These are phyloP conservation scores for Anthoscopus minutus DNA, from an alignment of 2,113 vertebrate species.

Conservation along the genomic window DNA sequence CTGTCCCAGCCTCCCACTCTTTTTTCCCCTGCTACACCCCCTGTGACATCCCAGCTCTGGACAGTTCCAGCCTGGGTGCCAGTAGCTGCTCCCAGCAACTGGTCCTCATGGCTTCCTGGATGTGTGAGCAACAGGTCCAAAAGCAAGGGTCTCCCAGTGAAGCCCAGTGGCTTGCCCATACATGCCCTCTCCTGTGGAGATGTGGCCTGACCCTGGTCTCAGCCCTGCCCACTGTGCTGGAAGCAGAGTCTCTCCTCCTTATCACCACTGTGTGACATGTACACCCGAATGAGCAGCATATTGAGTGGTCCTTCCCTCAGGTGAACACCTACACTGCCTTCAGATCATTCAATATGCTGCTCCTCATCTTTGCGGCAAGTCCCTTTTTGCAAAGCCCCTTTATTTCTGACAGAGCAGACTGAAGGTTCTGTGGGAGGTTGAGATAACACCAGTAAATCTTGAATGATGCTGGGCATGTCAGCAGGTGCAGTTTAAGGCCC, in stretches of 20 bases:
- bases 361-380: neutral
- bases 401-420: neutral
- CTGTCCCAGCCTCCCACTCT: neutral
- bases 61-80: neutral
- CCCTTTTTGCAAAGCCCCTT: neutral
- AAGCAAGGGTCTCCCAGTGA: neutral
- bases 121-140: neutral
- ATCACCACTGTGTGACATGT: neutral
- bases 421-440: neutral
- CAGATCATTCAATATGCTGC: neutral
- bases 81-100: neutral
- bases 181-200: neutral
- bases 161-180: neutral
- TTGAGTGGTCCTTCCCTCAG: no score
- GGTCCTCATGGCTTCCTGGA: neutral
- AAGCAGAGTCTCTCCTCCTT: neutral
- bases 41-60: neutral
- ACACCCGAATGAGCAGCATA: no score
- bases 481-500: neutral
- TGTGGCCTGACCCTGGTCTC: neutral
- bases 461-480: neutral
- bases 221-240: rapidly evolving
- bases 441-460: neutral
- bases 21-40: rapidly evolving
- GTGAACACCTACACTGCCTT: neutral